Percentiles rank a stretch among this genome's conserved stretches.
Evolutionary conservation across 2,113 vertebrate genomes (phyloP).

Genomic region (Pelodiscus sinensis): DNA sequence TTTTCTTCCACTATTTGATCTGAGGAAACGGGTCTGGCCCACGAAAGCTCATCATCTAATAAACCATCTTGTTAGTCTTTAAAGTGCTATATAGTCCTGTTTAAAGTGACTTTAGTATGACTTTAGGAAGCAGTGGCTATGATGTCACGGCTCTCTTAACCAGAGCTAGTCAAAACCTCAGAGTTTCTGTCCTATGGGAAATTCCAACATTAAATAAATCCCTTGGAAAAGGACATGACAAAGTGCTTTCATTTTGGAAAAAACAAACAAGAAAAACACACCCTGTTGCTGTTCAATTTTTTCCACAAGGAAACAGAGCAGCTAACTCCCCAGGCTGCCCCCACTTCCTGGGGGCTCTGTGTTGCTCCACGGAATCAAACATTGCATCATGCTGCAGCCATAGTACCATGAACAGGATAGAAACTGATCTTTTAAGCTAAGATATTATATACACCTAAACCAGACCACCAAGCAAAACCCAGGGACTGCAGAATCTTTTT

Average conservation of each 20-base stretch:
- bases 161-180: not conserved
- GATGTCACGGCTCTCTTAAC: not conserved
- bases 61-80: too few species aligned
- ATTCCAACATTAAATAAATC: not conserved
- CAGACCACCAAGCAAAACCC: not conserved
- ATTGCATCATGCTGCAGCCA: too few species aligned
- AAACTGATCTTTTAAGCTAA: not conserved
- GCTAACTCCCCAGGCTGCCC: not conserved
- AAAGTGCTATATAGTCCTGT: too few species aligned
- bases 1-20: too few species aligned
- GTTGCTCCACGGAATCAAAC: not conserved
- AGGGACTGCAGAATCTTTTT: not conserved
- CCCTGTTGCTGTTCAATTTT: not conserved
- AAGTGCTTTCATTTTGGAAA: not conserved
- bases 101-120: not conserved
- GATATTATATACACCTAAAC: not conserved
- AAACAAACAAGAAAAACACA: not conserved
- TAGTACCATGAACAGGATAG: not conserved
- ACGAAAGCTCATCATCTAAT: too few species aligned
- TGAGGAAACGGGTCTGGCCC: too few species aligned
- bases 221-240: not conserved
- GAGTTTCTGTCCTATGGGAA: not conserved
- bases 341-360: not conserved
- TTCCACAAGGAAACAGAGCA: not conserved
- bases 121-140: not conserved